Evolutionary conservation across 2,888 invertebrate genomes (phyloP).

Genomic region (Xylota sylvarum): DNA sequence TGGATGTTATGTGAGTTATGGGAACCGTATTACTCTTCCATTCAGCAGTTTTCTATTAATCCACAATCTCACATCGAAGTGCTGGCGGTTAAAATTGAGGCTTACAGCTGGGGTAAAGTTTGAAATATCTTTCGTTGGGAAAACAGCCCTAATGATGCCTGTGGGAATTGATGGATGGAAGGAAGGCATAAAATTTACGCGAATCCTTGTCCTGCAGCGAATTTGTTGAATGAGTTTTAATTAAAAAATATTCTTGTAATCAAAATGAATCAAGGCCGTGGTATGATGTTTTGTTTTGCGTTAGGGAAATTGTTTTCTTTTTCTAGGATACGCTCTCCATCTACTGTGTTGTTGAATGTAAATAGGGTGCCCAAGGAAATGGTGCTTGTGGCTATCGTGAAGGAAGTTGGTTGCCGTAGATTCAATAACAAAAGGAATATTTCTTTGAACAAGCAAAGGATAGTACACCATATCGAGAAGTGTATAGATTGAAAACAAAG

Average conservation of each 20-base stretch:
- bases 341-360: not conserved
- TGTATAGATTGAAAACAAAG: too few relatives aligned
- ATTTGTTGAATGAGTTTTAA: slow-evolving; percentile 42
- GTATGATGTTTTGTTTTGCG: not conserved
- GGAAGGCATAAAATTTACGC: slow-evolving; percentile 2
- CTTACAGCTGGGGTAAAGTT: not conserved
- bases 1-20: not conserved
- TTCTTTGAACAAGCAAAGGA: too few relatives aligned
- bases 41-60: slow-evolving; percentile 33
- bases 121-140: not conserved
- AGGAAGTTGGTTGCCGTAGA: too few relatives aligned
- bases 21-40: slow-evolving; percentile 24
- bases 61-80: slow-evolving; percentile 4
- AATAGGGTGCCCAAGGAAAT: not conserved
- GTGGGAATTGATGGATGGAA: slow-evolving; percentile 12
- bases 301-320: not conserved
- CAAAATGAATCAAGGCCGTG: slow-evolving; percentile 24
- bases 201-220: slow-evolving; percentile 1
- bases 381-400: not conserved
- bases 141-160: slow-evolving; percentile 3
- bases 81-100: not conserved
- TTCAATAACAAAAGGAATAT: too few relatives aligned
- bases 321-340: slow-evolving; percentile 1
- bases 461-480: too few relatives aligned
- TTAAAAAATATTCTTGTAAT: slow-evolving; percentile 55